These are phyloP conservation scores for Squalus acanthias DNA, from an alignment of 2,797 vertebrate genomes.

Conservation along the genomic window DNA sequence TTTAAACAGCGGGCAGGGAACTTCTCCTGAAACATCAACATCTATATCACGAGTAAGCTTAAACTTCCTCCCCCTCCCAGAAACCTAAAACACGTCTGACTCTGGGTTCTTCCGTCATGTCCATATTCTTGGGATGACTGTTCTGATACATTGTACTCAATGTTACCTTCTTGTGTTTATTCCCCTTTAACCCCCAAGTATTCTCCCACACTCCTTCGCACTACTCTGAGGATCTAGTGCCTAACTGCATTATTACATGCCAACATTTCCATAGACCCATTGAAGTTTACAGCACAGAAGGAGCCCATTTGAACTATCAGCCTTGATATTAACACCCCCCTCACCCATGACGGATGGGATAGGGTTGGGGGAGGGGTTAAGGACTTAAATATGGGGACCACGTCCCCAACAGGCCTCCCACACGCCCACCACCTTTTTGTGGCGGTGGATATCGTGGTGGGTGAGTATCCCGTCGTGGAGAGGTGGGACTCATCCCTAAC, in stretches of 20 bases:
- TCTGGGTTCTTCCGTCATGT: not conserved
- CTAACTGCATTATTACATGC: not conserved
- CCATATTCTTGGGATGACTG: not conserved
- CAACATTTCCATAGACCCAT: not conserved
- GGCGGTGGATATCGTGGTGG: not conserved
- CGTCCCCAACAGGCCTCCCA: not conserved
- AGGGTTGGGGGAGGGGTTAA: not conserved
- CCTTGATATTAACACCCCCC: not conserved
- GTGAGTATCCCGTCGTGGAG: not conserved
- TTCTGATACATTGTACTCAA: not conserved
- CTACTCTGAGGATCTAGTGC: not conserved
- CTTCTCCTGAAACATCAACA: not conserved
- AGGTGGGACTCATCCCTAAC: no score
- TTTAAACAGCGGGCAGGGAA: not conserved
- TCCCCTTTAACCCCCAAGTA: not conserved
- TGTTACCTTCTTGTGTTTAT: not conserved
- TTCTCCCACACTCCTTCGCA: not conserved
- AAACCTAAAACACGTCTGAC: not conserved
- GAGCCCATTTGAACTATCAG: not conserved
- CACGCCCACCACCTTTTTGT: not conserved
- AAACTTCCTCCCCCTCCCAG: not conserved
- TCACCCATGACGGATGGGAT: not conserved
- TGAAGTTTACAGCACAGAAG: not conserved
- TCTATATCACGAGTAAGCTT: not conserved
- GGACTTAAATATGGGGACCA: not conserved